Evolutionary conservation across 1,140 invertebrate genomes (phyloP).

Genomic region (Lethocerus indicus): DNA sequence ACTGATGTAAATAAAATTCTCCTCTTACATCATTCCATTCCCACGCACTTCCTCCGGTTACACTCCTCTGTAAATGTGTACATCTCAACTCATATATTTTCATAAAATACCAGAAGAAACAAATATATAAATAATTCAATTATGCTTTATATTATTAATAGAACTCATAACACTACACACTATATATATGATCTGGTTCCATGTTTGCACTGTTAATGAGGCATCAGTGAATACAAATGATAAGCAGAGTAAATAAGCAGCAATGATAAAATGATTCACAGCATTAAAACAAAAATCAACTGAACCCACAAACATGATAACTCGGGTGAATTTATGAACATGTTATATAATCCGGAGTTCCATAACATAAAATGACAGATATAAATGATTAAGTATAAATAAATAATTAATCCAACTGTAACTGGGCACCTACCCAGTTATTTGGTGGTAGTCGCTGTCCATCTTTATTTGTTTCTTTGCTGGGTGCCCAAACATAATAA

Average conservation of each 20-base stretch:
- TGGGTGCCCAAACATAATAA: conserved; percentile 62
- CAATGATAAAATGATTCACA: not conserved
- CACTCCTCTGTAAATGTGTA: conserved; percentile 30
- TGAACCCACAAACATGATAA: not conserved
- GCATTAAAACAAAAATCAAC: not conserved
- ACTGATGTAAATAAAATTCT: conserved; percentile 61
- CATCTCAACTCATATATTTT: not conserved
- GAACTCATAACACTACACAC: not conserved
- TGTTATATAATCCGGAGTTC: not conserved
- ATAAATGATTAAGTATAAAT: not conserved
- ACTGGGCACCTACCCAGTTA: conserved; percentile 31
- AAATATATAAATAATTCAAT: not conserved
- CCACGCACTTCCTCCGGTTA: conserved; percentile 56
- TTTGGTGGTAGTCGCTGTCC: conserved; percentile 26
- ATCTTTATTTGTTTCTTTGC: conserved; percentile 28
- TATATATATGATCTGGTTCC: conserved; percentile 22
- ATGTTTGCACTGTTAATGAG: conserved; percentile 21
- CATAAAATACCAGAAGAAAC: not conserved
- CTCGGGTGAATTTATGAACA: not conserved
- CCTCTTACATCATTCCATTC: conserved; percentile 40
- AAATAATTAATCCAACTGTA: not conserved
- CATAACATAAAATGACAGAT: not conserved
- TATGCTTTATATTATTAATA: not conserved
- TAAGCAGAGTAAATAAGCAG: not conserved
- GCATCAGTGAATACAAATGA: not conserved